Base-by-base conservation (phyloP, 2,797 vertebrate genomes). In the Girardinus metallicus region DNA sequence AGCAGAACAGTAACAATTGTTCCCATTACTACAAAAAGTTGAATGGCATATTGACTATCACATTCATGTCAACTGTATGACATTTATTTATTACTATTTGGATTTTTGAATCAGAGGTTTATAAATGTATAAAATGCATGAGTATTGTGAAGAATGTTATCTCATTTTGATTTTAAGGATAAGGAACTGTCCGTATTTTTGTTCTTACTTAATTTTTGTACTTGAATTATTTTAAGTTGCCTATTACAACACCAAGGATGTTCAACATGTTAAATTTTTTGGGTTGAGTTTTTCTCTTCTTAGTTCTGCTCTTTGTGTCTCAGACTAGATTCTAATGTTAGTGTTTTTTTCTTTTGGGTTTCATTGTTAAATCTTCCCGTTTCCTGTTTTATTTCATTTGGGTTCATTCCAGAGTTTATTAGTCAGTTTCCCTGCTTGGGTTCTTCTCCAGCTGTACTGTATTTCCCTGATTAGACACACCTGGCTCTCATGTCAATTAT, bases 61-160 rank as follows among this genome's bases (percentile, higher is more conserved):
- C 9, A 66, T n/a, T 43, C 4, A 5, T 68, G 41, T 68, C 4
- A 43, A 41, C 0, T 43, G 2, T 13, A 23, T 34, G 31, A 16
- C 57, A 62, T 64, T 64, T 36, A 36, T 62, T 34, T 62, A 16
- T 31, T 34, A 34, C 3, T 18, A 64, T 13, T 41, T 70, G 4
- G 23, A 68, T 68, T 73, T 9, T 36, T 57, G 85, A 90, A 83
- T 83, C 79, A 26, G 77, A 62, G 51, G 72, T 57, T 70, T 70
- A 26, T n/a, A 70, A 43, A 70, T 36, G 21, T 62, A 16, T 21
- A 18, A 36, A 36, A 36, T 64, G 31, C 11, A n/a, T n/a, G n/a
- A n/a, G 26, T 12, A n/a, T 57, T 57, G 26, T 57, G 12, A 34
- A 36, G 31, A 64, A 36, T 9, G 29, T 18, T 1, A 64, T 18